Base-by-base conservation (phyloP, 2,888 invertebrate species). In the Podabrus alpinus region DNA sequence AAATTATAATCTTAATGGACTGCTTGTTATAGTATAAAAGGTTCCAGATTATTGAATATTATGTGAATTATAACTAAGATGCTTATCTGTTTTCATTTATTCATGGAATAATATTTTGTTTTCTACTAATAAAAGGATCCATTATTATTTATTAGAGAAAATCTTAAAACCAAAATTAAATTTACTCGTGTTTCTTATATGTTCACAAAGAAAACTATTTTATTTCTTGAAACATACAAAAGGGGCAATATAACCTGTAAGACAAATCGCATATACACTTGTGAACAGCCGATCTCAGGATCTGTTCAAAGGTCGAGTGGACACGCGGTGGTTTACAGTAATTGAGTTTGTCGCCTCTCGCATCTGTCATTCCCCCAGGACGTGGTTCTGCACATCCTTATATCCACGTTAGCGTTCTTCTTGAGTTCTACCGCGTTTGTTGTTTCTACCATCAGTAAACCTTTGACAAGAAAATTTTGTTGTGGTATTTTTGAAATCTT, bases 281-380 rank as follows among this genome's bases (percentile, higher is more conserved):
- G 68, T 68, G 68, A 64, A 68, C 68, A 74, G 69, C 66, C 68
- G 75, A 72, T 75, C 62, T 75, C 24, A 29, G 72, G 79, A 80
- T 74, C 80, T 81, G 83, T 83, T 84, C 84, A 84, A 84, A 84
- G 85, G 85, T 84, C 83, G 77, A 80, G 83, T 80, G 82, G 84
- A 83, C 85, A 83, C 82, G 82, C 83, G 82, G 83, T 84, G 84
- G 84, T 84, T 84, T 84, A 83, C 82, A 81, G 84, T 84, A 84
- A 84, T 84, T 82, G 84, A 84, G 84, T 84, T 84, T 83, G 84
- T 83, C 83, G 82, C 83, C 73, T 72, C 79, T 80, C 75, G 82
- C 82, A 82, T 84, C 82, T 80, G 84, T 82, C 82, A 79, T 79
- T 82, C 83, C 84, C 83, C 69, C 74, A 81, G 82, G 83, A 82